Percentiles rank a stretch among this genome's conserved stretches.
phyloP scores from a whole-genome alignment of 2,113 vertebrate species.

The Heterochromis multidens region DNA sequence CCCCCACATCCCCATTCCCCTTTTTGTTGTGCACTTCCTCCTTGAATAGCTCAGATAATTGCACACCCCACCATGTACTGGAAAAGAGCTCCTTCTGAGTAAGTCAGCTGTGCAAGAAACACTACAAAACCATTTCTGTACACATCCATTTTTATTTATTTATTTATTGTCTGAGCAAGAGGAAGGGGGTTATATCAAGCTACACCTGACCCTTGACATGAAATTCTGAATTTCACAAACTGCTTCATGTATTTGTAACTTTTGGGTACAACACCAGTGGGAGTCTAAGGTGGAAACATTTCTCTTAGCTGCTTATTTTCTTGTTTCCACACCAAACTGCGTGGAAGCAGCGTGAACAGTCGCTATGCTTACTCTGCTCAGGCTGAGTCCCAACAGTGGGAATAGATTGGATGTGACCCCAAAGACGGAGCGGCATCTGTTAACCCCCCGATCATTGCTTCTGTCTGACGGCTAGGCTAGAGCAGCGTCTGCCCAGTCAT shows the following conservation, averaged over 20 bases:
- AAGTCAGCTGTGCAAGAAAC: constrained; percentile 25
- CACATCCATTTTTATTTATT: constrained; percentile 11
- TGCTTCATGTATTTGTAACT: constrained; percentile 12
- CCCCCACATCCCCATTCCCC: not conserved
- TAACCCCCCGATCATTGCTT: constrained; percentile 65
- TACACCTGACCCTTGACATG: constrained; percentile 34
- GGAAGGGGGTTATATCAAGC: not conserved
- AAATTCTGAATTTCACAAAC: constrained; percentile 41
- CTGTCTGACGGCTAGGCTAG: constrained; percentile 45
- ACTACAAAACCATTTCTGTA: constrained; percentile 6
- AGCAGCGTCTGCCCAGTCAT: constrained; percentile 55
- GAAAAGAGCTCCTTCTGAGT: constrained; percentile 44
- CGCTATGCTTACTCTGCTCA: constrained; percentile 9
- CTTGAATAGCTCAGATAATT: constrained; percentile 55
- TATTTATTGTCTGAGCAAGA: not conserved
- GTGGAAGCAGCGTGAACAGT: not conserved
- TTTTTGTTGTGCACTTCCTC: constrained; percentile 42
- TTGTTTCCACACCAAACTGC: not conserved
- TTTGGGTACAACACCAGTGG: not conserved
- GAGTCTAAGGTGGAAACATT: not conserved
- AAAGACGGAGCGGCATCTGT: constrained; percentile 61
- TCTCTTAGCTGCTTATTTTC: not conserved
- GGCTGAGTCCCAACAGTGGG: constrained; percentile 29
- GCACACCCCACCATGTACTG: constrained; percentile 52
- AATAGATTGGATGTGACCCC: constrained; percentile 59